These are phyloP conservation scores for Philopotamus ludificatus DNA, from an alignment of 1,140 invertebrate genomes.

Conservation along the genomic window DNA sequence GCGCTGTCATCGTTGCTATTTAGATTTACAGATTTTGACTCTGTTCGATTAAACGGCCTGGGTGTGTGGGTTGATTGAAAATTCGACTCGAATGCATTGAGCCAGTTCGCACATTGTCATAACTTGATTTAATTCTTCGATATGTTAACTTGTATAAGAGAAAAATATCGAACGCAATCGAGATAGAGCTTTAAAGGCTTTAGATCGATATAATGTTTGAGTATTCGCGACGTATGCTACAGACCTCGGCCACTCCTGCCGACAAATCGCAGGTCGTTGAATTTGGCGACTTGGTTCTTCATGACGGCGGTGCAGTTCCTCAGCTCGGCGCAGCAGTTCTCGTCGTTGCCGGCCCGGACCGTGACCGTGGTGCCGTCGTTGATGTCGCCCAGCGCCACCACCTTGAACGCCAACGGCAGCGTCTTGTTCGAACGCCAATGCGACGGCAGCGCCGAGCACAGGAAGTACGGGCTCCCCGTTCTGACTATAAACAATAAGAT, in stretches of 20 bases:
- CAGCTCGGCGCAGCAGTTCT: slow-evolving; percentile 89
- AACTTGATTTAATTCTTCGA: not conserved
- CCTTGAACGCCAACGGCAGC: slow-evolving; percentile 88
- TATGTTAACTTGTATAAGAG: not conserved
- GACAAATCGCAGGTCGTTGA: slow-evolving; percentile 95
- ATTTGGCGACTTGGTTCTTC: slow-evolving; percentile 95
- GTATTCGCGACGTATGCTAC: slow-evolving; percentile 37
- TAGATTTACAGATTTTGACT: not conserved
- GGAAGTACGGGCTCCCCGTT: slow-evolving; percentile 87
- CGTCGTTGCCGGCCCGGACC: slow-evolving; percentile 91
- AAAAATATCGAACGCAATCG: not conserved
- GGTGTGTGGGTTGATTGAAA: too few relatives aligned
- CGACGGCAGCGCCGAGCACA: slow-evolving; percentile 87
- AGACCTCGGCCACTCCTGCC: slow-evolving; percentile 91
- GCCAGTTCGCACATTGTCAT: not conserved
- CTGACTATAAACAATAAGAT: slow-evolving; percentile 55
- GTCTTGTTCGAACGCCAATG: slow-evolving; percentile 98
- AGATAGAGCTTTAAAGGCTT: not conserved
- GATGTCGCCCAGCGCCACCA: slow-evolving; percentile 85
- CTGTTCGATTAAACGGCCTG: not conserved
- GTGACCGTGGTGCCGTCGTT: slow-evolving; percentile 91
- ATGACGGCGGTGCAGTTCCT: slow-evolving; percentile 88
- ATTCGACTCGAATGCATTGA: not conserved
- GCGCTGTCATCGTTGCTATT: not conserved
- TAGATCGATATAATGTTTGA: not conserved